Conservation (phyloP, 1,140 invertebrate genomes). For the Andricus grossulariae region DNA sequence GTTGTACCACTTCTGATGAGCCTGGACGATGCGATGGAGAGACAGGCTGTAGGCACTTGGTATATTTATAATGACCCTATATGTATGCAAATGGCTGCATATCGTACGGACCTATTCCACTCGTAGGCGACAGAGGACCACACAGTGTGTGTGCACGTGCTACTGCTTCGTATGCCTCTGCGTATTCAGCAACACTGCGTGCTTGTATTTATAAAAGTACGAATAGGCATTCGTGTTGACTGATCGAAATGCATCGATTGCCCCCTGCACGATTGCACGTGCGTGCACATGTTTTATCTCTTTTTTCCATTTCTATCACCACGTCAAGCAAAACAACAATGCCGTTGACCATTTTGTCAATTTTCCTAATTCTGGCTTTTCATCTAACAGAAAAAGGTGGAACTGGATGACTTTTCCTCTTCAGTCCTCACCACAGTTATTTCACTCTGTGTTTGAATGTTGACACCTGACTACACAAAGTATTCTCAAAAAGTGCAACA, state of each 20-base stretch:
- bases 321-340: background rate
- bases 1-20: constrained; percentile 63
- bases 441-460: background rate
- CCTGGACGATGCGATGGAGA: constrained; percentile 65
- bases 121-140: constrained; percentile 67
- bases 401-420: background rate
- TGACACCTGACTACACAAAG: no score
- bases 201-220: constrained; percentile 25
- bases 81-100: constrained; percentile 76
- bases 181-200: constrained; percentile 8
- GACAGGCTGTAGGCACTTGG: constrained; percentile 63
- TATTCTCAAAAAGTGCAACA: no score
- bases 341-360: constrained; percentile 11
- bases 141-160: constrained; percentile 53
- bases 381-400: background rate
- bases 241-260: constrained; percentile 29
- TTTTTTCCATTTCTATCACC: constrained; percentile 15
- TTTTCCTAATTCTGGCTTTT: constrained; percentile 16
- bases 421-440: background rate
- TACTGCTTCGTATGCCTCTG: constrained; percentile 46
- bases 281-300: constrained; percentile 24
- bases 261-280: constrained; percentile 25
- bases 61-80: constrained; percentile 77
- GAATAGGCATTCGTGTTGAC: constrained; percentile 22
- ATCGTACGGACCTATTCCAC: constrained; percentile 71